A percentile compares a stretch with the other conserved stretches of the same genome.
These are phyloP conservation scores for Spilosoma lubricipeda DNA, from an alignment of 2,888 invertebrate genomes.

Conservation along the genomic window DNA sequence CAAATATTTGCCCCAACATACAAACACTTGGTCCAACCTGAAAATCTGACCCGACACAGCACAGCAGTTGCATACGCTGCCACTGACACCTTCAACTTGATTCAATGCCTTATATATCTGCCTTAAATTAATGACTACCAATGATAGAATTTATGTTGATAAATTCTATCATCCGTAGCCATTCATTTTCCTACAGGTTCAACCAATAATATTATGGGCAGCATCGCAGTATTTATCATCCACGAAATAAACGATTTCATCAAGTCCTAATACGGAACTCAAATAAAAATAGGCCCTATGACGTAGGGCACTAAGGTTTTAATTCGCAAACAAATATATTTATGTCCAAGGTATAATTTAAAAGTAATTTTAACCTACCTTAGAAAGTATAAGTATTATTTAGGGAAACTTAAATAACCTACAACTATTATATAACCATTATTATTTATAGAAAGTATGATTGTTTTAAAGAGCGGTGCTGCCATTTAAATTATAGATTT, in stretches of 20 bases:
- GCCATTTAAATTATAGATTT: constrained; percentile 27
- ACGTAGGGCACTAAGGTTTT: not conserved
- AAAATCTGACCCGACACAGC: too few species aligned
- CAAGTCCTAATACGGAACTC: not conserved
- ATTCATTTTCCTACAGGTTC: too few species aligned
- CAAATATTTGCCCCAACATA: too few species aligned
- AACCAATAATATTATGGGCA: too few species aligned
- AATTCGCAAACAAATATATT: not conserved
- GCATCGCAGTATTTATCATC: not conserved
- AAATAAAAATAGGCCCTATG: not conserved
- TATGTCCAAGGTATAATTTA: constrained; percentile 10
- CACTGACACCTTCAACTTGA: too few species aligned
- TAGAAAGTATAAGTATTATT: constrained; percentile 18
- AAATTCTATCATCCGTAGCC: too few species aligned
- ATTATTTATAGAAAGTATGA: constrained; percentile 25
- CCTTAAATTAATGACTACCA: too few species aligned
- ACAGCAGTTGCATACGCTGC: too few species aligned
- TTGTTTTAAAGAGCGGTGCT: constrained; percentile 23
- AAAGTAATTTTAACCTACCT: constrained; percentile 11
- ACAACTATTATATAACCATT: constrained; percentile 24
- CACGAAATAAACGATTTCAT: not conserved
- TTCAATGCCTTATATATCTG: too few species aligned
- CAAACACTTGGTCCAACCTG: too few species aligned
- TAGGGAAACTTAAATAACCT: constrained; percentile 9
- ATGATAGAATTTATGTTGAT: too few species aligned